These are phyloP conservation scores for Adela reaumurella DNA, from an alignment of 2,888 invertebrate genomes.

Conservation along the genomic window DNA sequence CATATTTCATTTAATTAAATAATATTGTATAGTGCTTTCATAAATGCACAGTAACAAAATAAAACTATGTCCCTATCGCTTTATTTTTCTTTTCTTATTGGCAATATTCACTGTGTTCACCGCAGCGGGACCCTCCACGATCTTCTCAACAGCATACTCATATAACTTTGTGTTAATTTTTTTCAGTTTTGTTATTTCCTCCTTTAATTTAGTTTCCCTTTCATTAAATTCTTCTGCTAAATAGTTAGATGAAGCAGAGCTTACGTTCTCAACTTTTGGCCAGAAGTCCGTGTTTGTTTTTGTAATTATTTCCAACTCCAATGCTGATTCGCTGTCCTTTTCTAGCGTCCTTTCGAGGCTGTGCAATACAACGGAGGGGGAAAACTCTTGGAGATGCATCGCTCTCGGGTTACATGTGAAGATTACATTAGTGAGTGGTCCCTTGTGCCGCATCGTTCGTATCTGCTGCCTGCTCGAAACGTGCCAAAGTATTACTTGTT, in stretches of 20 bases:
- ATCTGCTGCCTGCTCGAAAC: constrained; percentile 71
- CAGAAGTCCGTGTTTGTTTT: constrained; percentile 41
- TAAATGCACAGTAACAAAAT: constrained; percentile 2
- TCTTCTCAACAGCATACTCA: constrained; percentile 45
- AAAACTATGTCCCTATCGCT: constrained; percentile 3
- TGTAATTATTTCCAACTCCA: constrained; percentile 39
- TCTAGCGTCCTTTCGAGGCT: constrained; percentile 64
- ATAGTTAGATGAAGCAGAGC: constrained; percentile 18
- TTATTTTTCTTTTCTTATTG: constrained; percentile 23
- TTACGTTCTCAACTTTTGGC: constrained; percentile 19
- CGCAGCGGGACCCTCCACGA: constrained; percentile 24
- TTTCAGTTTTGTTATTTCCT: constrained; percentile 53
- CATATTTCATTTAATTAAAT: too few species aligned
- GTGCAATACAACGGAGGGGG: constrained; percentile 53
- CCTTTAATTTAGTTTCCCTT: constrained; percentile 28
- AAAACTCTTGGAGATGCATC: constrained; percentile 57
- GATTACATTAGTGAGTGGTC: constrained; percentile 68
- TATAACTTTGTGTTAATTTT: constrained; percentile 59
- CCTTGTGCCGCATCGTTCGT: constrained; percentile 67
- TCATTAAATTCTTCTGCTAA: constrained; percentile 22
- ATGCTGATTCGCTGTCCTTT: constrained; percentile 36
- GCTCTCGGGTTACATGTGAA: constrained; percentile 59
- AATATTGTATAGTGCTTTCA: not conserved
- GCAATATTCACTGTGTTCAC: constrained; percentile 10
- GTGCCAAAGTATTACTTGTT: constrained; percentile 77